Percentiles rank a stretch among this genome's conserved stretches.
phyloP scores from a whole-genome alignment of 2,113 vertebrate genomes.

The Prietella phreatophila region DNA sequence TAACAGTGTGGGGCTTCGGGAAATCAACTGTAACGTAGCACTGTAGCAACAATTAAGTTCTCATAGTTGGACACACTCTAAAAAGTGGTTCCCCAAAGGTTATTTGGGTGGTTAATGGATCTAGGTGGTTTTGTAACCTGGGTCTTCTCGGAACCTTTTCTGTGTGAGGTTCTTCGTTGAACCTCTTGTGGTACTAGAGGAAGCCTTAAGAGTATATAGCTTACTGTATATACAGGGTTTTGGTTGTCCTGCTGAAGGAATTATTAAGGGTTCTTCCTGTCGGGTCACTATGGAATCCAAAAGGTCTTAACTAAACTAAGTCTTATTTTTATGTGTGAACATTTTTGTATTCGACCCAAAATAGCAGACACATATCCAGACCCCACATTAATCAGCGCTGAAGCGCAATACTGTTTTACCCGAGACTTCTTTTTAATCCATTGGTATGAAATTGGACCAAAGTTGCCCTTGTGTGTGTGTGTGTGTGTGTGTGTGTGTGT shows the following conservation, averaged over 20 bases:
- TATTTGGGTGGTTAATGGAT: not conserved
- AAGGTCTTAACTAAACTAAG: no score
- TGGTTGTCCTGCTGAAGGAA: not conserved
- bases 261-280: not conserved
- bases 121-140: not conserved
- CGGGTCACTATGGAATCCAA: not conserved
- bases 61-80: not conserved
- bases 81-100: not conserved
- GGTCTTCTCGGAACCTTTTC: not conserved
- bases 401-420: not conserved
- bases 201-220: not conserved
- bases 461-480: slow-evolving; percentile 44
- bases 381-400: not conserved
- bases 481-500: slow-evolving; percentile 49
- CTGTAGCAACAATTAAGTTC: not conserved
- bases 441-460: slow-evolving; percentile 55
- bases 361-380: not conserved
- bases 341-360: not conserved
- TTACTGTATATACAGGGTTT: not conserved
- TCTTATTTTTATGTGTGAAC: not conserved
- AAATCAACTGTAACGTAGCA: not conserved
- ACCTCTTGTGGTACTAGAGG: not conserved
- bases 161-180: not conserved
- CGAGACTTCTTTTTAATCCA: not conserved
- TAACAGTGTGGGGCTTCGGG: not conserved